Conservation (phyloP, 2,113 vertebrate species). For the Carlito syrichta region DNA sequence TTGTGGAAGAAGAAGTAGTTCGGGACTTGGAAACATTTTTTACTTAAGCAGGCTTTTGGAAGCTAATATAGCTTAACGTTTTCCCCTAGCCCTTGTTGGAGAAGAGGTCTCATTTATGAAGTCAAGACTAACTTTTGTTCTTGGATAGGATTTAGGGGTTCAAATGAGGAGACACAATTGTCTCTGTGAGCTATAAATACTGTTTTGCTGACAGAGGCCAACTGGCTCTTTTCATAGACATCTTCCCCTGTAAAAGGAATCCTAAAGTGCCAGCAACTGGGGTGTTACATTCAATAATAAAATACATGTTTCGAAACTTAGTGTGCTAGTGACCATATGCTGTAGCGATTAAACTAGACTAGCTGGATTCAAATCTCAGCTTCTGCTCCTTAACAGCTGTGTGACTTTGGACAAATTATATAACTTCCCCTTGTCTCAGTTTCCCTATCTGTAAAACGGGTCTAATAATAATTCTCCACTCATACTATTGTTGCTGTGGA, state of each 20-base stretch:
- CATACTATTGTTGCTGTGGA: not conserved
- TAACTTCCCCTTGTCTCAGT: not conserved
- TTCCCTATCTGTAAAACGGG: not conserved
- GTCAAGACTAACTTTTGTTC: conserved; percentile 49
- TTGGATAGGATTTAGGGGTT: conserved; percentile 55
- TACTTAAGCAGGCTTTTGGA: not conserved
- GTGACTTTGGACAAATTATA: not conserved
- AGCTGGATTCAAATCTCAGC: not conserved
- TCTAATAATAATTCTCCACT: not conserved
- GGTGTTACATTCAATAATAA: conserved; percentile 51
- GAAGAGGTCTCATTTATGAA: conserved; percentile 2
- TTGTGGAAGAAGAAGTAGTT: not conserved
- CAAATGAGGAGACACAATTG: conserved; percentile 60
- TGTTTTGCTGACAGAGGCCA: conserved; percentile 39
- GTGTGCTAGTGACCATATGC: not conserved
- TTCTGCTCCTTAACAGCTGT: not conserved
- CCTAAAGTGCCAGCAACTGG: conserved; percentile 25
- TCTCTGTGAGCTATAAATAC: conserved; percentile 57
- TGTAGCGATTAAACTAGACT: not conserved
- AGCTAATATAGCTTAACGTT: not conserved
- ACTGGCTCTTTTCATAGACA: conserved; percentile 40
- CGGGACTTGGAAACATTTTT: not conserved
- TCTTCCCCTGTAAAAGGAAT: conserved; percentile 51
- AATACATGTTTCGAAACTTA: conserved; percentile 21
- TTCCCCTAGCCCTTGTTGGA: not conserved